A percentile compares a stretch with the other conserved stretches of the same genome.
Conservation (phyloP, 2,113 vertebrate genomes). For the Rhynchomys soricoides region DNA sequence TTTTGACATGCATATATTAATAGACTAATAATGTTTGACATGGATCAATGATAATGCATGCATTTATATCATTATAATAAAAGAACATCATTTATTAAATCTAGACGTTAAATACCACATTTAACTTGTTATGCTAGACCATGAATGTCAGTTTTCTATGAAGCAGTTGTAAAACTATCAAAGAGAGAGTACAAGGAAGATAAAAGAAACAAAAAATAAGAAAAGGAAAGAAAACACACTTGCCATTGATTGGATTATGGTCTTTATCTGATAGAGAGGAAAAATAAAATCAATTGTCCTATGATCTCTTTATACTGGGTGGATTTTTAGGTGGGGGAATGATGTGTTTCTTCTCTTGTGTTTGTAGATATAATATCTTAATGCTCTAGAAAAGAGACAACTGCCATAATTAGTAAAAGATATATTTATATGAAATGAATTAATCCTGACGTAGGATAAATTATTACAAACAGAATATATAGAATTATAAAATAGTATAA, state of each 20-base stretch:
- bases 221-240: rapidly evolving
- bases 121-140: neutral
- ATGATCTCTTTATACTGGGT: neutral
- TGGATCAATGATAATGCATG: slow-evolving; percentile 44
- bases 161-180: neutral
- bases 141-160: neutral
- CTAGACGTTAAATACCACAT: slow-evolving; percentile 6
- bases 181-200: neutral
- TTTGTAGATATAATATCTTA: neutral
- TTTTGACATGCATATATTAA: slow-evolving; percentile 71
- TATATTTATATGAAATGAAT: neutral
- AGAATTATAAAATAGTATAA: neutral
- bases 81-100: slow-evolving; percentile 51
- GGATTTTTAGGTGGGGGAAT: rapidly evolving
- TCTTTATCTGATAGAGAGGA: neutral
- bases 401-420: neutral
- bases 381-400: neutral
- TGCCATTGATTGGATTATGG: neutral
- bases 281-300: neutral
- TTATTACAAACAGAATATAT: neutral
- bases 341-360: neutral
- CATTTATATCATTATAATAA: slow-evolving; percentile 53
- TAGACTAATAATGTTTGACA: slow-evolving; percentile 63
- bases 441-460: neutral
- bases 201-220: neutral